These are phyloP conservation scores for Meloe dianella DNA, from an alignment of 2,888 invertebrate species.

Conservation along the genomic window DNA sequence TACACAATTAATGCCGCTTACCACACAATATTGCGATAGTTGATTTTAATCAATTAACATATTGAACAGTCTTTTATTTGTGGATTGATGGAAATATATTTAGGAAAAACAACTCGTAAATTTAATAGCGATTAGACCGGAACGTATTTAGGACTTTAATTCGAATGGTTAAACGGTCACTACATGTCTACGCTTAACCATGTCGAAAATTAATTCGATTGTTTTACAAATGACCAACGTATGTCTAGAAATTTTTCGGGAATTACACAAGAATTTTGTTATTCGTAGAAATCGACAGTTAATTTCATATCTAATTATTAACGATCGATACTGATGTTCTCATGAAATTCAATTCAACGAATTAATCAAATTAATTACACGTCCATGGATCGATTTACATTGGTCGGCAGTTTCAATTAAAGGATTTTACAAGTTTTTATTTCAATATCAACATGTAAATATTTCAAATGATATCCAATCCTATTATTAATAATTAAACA, in stretches of 20 bases:
- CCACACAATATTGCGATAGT: constrained; percentile 45
- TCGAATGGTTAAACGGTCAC: constrained; percentile 52
- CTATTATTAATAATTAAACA: not conserved
- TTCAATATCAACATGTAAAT: not conserved
- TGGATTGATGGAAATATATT: constrained; percentile 44
- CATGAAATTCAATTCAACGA: not conserved
- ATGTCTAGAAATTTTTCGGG: constrained; percentile 33
- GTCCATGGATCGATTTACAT: not conserved
- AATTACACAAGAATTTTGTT: too few relatives aligned
- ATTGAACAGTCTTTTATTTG: constrained; percentile 32
- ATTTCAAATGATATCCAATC: not conserved
- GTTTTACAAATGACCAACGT: constrained; percentile 57
- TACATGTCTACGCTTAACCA: constrained; percentile 55
- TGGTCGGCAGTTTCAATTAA: not conserved
- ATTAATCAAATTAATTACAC: not conserved
- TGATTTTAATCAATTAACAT: constrained; percentile 48
- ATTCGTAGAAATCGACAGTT: too few relatives aligned
- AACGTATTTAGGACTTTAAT: constrained; percentile 40
- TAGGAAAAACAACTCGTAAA: constrained; percentile 54
- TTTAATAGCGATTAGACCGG: constrained; percentile 46
- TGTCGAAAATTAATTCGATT: constrained; percentile 61
- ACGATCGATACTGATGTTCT: too few relatives aligned
- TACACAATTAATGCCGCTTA: constrained; percentile 38
- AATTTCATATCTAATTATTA: too few relatives aligned
- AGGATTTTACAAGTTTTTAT: not conserved